Base-by-base conservation (phyloP, 2,888 invertebrate genomes). In the Monochamus alternatus region DNA sequence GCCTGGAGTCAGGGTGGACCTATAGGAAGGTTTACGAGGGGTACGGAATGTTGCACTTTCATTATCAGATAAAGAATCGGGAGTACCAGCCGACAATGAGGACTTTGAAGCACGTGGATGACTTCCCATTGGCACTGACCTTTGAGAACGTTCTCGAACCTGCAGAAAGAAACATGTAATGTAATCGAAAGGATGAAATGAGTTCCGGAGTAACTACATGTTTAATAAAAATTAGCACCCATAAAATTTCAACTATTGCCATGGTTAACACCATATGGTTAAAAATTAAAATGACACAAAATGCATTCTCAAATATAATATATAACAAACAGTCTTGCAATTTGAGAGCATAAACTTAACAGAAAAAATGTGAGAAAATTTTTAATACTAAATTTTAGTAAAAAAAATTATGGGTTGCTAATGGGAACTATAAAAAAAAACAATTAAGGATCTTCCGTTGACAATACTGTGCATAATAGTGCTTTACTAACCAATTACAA, bases 121-220 rank as follows among this genome's bases (percentile, higher is more conserved):
- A 65, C 91, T 90, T 71, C 84, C 83, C 97, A 98, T 97, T 64
- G 98, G 97, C 81, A 97, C 95, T 74, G 97, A 97, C 84, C 97
- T 93, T 76, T 93, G 95, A 60, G 97, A 97, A 85, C 97, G 94
- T 90, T 98, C 98, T 85, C 97, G 93, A 76, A 98, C 96, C 97
- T 98, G 90, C 72, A 80, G 68, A 75, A 60, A 51, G 65, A 51
- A 47, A 55, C 7, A 55, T 22, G 5, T n/a, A 9, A 52, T n/a
- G 4, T 38, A 7, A 38, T 38, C 7, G 4, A 5, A 4, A 38
- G 38, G 7, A 38, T 38, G 5, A 4, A 38, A 38, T 38, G 38
- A 38, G 7, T 7, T 38, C 7, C 7, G 7, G 7, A 38, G 38
- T 7, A 38, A 38, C 7, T 38, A 38, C 7, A 5, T 38, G 4